Percentiles rank a stretch among this genome's conserved stretches.
Evolutionary conservation across 2,797 vertebrate genomes (phyloP).

Genomic region (Pseudocheirus occidentalis): DNA sequence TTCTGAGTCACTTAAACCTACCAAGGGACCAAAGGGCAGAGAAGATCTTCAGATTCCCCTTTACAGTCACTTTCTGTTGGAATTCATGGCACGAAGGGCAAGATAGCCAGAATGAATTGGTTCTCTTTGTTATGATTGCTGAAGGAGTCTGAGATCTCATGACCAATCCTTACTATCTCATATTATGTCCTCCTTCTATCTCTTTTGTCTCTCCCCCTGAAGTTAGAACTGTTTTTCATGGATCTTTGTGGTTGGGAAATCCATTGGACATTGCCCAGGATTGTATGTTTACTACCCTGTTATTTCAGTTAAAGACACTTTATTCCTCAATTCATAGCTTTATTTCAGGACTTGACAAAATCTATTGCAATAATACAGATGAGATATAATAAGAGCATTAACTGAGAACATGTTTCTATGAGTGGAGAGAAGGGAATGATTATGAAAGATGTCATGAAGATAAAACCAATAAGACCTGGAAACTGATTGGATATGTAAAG

Average conservation of each 20-base stretch:
- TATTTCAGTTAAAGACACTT: background rate
- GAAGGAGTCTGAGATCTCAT: background rate
- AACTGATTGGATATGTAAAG: background rate
- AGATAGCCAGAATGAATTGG: background rate
- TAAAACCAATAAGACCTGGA: background rate
- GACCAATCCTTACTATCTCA: background rate
- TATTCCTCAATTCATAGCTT: background rate
- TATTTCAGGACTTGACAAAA: background rate
- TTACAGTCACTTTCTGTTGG: too few relatives aligned
- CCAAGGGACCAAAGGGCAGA: too few relatives aligned
- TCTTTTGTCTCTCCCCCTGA: background rate
- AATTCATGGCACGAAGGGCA: background rate
- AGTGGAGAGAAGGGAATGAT: background rate
- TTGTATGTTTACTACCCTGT: background rate
- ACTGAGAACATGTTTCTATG: background rate
- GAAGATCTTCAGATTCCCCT: too few relatives aligned
- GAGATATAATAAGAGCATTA: background rate
- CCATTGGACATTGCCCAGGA: background rate
- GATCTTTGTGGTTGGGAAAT: background rate
- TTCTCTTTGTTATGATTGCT: background rate
- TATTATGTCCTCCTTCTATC: rapidly evolving
- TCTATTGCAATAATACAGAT: background rate
- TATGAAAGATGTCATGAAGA: background rate
- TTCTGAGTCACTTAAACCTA: too few relatives aligned
- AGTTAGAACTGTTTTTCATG: too few relatives aligned